Conservation (phyloP, 2,113 vertebrate species). For the Chinchilla lanigera region DNA sequence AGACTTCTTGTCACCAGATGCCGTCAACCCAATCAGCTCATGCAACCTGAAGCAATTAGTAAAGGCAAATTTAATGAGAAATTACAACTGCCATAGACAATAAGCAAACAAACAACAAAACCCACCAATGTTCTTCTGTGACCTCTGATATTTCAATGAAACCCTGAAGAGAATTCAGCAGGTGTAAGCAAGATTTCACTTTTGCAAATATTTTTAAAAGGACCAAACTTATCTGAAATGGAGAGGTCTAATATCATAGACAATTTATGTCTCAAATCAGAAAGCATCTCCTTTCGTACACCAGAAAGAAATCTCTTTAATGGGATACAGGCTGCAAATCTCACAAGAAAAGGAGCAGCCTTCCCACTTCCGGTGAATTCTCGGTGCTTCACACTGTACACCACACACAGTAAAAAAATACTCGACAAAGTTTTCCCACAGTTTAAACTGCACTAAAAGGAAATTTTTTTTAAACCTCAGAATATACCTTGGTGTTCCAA, state of each 20-base stretch:
- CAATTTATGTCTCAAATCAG: conserved; percentile 11
- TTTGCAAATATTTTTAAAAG: conserved; percentile 55
- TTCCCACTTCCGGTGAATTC: background rate
- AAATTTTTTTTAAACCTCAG: background rate
- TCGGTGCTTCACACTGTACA: background rate
- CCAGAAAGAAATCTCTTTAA: conserved; percentile 18
- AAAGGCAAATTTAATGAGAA: conserved; percentile 77
- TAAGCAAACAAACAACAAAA: conserved; percentile 60
- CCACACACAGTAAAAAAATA: background rate
- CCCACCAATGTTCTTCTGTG: conserved; percentile 14
- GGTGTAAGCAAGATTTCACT: background rate
- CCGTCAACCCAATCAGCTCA: conserved; percentile 92
- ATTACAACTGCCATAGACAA: conserved; percentile 63
- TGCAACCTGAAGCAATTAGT: conserved; percentile 91
- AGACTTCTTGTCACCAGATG: conserved; percentile 82
- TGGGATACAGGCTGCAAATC: background rate
- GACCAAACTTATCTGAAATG: conserved; percentile 32
- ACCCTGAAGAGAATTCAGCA: conserved; percentile 38
- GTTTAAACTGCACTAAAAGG: background rate
- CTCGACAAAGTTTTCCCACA: background rate
- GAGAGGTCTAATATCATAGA: conserved; percentile 19
- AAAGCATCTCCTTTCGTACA: background rate
- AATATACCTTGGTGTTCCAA: conserved; percentile 95
- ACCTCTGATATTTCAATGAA: conserved; percentile 30
- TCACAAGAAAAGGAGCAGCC: background rate